Evolutionary conservation across 1,140 invertebrate genomes (phyloP).

Genomic region (Phthorimaea operculella): DNA sequence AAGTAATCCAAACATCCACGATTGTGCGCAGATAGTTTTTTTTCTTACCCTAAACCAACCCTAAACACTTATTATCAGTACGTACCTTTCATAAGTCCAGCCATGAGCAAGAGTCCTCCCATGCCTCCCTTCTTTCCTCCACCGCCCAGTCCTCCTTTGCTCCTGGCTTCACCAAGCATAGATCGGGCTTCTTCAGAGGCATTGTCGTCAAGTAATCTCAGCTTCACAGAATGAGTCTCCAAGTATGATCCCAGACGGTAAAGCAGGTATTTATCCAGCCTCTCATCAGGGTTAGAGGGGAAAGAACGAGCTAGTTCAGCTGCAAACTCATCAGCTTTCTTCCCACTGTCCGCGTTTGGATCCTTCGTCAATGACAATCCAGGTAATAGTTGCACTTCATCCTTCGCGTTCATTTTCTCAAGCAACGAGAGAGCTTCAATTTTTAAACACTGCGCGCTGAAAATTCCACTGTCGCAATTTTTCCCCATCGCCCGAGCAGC

Average conservation of each 20-base stretch:
- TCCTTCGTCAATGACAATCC: constrained; percentile 79
- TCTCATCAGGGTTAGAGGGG: constrained; percentile 76
- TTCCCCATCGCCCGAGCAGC: constrained; percentile 51
- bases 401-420: constrained; percentile 75
- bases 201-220: constrained; percentile 77
- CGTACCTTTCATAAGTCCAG: constrained; percentile 71
- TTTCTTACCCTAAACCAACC: no score
- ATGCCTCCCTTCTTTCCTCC: constrained; percentile 63
- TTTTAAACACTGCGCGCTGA: constrained; percentile 81
- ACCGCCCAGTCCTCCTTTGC: constrained; percentile 10
- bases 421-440: constrained; percentile 81
- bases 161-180: constrained; percentile 43
- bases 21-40: no score
- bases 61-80: no score
- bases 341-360: constrained; percentile 67
- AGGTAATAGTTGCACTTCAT: constrained; percentile 74
- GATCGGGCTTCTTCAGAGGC: constrained; percentile 67
- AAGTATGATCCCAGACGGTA: constrained; percentile 75
- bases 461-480: constrained; percentile 74
- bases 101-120: constrained; percentile 67
- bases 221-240: constrained; percentile 76
- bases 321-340: constrained; percentile 75
- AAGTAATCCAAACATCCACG: no score
- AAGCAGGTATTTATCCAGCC: constrained; percentile 76
- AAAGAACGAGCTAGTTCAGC: constrained; percentile 78